Evolutionary conservation across 2,888 invertebrate species (phyloP).

Genomic region (Noctua fimbriata): DNA sequence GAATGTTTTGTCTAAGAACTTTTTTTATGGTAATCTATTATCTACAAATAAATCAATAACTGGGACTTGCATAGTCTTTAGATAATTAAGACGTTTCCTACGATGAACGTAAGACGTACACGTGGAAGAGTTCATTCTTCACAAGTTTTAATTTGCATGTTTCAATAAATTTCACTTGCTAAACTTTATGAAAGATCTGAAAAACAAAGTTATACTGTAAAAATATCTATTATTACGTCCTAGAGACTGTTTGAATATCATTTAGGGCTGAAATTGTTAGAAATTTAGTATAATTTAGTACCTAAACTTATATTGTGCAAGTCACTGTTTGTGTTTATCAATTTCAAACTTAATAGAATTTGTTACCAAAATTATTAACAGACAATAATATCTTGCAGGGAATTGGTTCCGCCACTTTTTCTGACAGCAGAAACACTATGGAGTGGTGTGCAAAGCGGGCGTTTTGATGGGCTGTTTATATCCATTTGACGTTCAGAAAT

Average conservation of each 20-base stretch:
- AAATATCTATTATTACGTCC: constrained; percentile 41
- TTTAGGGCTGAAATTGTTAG: constrained; percentile 14
- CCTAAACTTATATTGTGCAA: constrained; percentile 19
- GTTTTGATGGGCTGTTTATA: no score
- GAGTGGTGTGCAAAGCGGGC: no score
- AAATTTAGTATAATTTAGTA: not conserved
- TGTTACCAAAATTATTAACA: not conserved
- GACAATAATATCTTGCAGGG: not conserved
- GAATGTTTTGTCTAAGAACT: not conserved
- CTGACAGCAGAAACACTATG: no score
- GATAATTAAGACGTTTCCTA: not conserved
- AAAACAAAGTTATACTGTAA: constrained; percentile 55
- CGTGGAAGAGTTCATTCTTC: constrained; percentile 5
- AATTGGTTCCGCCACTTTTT: not conserved
- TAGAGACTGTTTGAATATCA: constrained; percentile 22
- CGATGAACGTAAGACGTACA: not conserved
- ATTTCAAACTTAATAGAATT: constrained; percentile 1
- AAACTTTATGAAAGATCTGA: constrained; percentile 26
- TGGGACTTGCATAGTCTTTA: not conserved
- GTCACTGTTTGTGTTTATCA: constrained; percentile 6
- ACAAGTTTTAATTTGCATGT: constrained; percentile 44
- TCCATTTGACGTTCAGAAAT: no score
- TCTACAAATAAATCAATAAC: not conserved
- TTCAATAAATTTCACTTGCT: constrained; percentile 55
- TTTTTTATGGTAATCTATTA: not conserved